Evolutionary conservation across 92 coral and sea anemone genomes (phyloP).

Genomic region (Palythoa caribaeorum): DNA sequence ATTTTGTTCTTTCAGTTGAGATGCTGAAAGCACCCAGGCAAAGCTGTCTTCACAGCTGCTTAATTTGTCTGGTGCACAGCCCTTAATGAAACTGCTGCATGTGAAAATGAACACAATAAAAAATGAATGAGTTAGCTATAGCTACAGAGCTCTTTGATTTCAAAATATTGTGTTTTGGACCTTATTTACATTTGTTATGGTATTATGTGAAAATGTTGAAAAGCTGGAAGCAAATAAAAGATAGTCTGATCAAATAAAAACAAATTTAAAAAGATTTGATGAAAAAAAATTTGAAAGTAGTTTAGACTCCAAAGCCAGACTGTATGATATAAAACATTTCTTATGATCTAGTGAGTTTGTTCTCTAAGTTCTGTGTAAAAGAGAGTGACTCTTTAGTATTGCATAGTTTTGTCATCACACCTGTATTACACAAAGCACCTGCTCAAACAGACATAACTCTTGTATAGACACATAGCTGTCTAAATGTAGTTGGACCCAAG

Average conservation of each 20-base stretch:
- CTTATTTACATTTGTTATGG: background rate
- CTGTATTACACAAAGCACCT: background rate
- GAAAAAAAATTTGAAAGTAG: too few relatives aligned
- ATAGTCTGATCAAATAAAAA: background rate
- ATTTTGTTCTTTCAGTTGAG: too few relatives aligned
- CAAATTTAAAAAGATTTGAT: too few relatives aligned
- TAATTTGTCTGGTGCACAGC: too few relatives aligned
- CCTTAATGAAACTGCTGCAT: too few relatives aligned
- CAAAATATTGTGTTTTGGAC: background rate
- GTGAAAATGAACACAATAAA: too few relatives aligned
- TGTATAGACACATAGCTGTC: background rate
- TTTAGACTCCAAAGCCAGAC: too few relatives aligned
- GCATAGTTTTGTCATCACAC: constrained; percentile 9
- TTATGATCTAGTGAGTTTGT: too few relatives aligned
- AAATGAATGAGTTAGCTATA: too few relatives aligned
- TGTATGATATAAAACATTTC: too few relatives aligned
- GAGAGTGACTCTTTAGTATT: background rate
- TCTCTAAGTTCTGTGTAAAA: background rate
- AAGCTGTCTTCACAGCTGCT: too few relatives aligned
- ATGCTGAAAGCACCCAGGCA: too few relatives aligned
- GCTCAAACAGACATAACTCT: background rate
- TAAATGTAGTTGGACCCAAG: background rate
- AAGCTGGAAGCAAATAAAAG: background rate
- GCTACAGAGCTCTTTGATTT: background rate
- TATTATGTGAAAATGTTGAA: background rate